phyloP scores from a whole-genome alignment of 2,888 invertebrate genomes.

The Dolichomitus sp. region DNA sequence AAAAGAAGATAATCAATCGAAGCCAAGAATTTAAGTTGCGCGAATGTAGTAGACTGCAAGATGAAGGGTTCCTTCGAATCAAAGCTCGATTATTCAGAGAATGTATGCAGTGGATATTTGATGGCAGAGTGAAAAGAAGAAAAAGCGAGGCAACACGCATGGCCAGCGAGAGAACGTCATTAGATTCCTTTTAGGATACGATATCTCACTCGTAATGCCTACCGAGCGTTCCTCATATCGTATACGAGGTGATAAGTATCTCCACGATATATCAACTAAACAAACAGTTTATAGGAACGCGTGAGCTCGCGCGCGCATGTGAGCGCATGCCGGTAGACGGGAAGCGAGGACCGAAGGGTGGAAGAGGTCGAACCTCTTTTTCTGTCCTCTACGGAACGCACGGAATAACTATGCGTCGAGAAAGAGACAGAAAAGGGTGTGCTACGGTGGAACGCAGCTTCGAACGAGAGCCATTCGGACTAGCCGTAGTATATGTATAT shows the following conservation, averaged over 20 bases:
- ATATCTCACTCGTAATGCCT: slow-evolving; percentile 78
- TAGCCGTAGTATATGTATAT: slow-evolving; percentile 33
- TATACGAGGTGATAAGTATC: slow-evolving; percentile 84
- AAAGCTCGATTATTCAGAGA: slow-evolving; percentile 53
- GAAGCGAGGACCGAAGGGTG: slow-evolving; percentile 20
- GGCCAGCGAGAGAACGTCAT: slow-evolving; percentile 73
- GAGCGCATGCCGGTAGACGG: slow-evolving; percentile 46
- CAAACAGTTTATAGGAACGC: slow-evolving; percentile 82
- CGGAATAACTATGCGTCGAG: slow-evolving; percentile 18
- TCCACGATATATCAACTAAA: slow-evolving; percentile 83
- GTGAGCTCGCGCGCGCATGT: slow-evolving; percentile 53
- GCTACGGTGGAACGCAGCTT: slow-evolving; percentile 36
- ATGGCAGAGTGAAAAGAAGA: slow-evolving; percentile 8
- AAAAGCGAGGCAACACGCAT: slow-evolving; percentile 23
- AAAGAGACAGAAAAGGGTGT: slow-evolving; percentile 39
- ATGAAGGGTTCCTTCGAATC: slow-evolving; percentile 51
- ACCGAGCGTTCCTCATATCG: slow-evolving; percentile 74
- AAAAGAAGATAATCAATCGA: slow-evolving; percentile 12
- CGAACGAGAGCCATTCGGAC: slow-evolving; percentile 63
- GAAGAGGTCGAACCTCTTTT: slow-evolving; percentile 32
- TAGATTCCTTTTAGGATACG: slow-evolving; percentile 82
- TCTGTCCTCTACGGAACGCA: neutral
- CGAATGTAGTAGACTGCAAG: slow-evolving; percentile 36
- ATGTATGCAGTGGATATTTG: slow-evolving; percentile 10
- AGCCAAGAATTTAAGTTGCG: slow-evolving; percentile 39